Evolutionary conservation across 1,140 invertebrate genomes (phyloP), one percentile per base, ranked within the genome.

Genomic region (Macrocentrus cingulum): DNA sequence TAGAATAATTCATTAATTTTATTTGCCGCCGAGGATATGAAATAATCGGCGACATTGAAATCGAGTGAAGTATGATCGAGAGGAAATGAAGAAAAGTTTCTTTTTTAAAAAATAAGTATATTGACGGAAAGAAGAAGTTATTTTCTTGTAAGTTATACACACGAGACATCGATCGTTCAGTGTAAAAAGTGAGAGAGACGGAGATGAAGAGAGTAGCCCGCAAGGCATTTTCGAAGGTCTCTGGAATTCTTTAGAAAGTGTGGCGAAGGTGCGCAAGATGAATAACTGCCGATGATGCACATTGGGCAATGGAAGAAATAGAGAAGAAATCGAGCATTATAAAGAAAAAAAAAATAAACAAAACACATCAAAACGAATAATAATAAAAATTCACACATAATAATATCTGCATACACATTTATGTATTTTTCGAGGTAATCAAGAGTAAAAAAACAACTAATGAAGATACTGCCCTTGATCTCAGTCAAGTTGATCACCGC

Each of bases 241-340:
- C 48, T 18, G 32, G 51, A 46, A 60, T 63, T 46, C 60, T 67
- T 70, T 70, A 70, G 65, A 70, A 68, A 68, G 65, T n/a, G n/a
- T 63, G 53, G 50, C 45, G 7, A 48, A 52, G 46, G 34, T 59
- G 53, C 41, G 51, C 23, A 25, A 45, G 57, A 46, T 59, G 50
- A n/a, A 36, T 49, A 44, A 16, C 11, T 16, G 29, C 45, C 42
- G 45, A 50, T 46, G 48, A 44, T 34, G 39, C 48, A 45, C 48
- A 52, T 59, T 48, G 48, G 22, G 56, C 45, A 58, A 54, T 56
- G 9, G 29, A 48, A 51, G n/a, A n/a, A n/a, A n/a, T n/a, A n/a
- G 44, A 49, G 48, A 56, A 60, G 49, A 59, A 46, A 51, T 41
- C 16, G 29, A 5, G 7, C 11, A 2, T 20, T 7, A 13, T 22